Conservation (phyloP, 1,140 invertebrate species). For the Chironomus striatipennis region DNA sequence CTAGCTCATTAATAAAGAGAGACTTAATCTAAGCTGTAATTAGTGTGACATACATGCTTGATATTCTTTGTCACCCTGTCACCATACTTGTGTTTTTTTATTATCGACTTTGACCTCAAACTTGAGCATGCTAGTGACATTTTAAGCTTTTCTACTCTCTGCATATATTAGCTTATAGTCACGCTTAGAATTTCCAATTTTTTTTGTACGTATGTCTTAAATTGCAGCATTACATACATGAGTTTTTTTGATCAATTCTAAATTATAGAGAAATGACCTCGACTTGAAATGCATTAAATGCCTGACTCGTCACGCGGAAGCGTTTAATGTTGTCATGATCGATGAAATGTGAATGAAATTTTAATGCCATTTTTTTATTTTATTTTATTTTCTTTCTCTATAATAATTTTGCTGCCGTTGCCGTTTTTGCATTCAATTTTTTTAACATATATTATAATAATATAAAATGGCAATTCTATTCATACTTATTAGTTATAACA, state of each 20-base stretch:
- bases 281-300: neutral
- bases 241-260: neutral
- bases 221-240: neutral
- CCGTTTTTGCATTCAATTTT: too few species aligned
- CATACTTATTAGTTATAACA: too few species aligned
- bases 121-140: neutral
- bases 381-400: too few species aligned
- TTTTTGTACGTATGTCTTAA: neutral
- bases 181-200: too few species aligned
- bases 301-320: conserved; percentile 10
- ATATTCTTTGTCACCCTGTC: conserved; percentile 12
- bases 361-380: neutral
- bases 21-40: too few species aligned
- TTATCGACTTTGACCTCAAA: neutral
- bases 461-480: too few species aligned
- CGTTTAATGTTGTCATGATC: conserved; percentile 3
- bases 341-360: conserved; percentile 5
- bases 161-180: too few species aligned
- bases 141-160: neutral
- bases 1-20: neutral
- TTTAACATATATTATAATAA: too few species aligned
- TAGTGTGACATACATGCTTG: neutral
- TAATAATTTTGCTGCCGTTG: too few species aligned
- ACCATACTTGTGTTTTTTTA: neutral
- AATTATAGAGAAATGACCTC: conserved; percentile 6